phyloP scores from a whole-genome alignment of 2,113 vertebrate genomes.

The Glareola pratincola region DNA sequence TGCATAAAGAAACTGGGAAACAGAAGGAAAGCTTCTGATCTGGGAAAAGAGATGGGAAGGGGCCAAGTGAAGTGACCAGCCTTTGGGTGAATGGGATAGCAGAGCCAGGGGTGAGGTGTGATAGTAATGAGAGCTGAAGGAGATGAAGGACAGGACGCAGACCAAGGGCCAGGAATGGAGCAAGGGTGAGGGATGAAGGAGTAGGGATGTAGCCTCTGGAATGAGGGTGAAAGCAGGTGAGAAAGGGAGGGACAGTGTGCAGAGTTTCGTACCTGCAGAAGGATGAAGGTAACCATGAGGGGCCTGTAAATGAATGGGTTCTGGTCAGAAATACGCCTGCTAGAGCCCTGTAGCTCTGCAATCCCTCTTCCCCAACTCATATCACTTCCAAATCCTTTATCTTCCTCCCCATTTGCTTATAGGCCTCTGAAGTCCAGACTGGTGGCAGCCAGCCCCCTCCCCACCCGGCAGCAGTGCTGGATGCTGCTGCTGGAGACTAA shows the following conservation, averaged over 20 bases:
- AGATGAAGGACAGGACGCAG: neutral
- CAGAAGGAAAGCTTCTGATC: neutral
- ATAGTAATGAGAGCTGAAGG: neutral
- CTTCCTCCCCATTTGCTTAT: neutral
- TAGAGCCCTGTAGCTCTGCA: neutral
- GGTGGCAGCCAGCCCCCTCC: neutral
- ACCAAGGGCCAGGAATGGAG: neutral
- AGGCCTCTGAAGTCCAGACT: neutral
- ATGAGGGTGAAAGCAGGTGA: neutral
- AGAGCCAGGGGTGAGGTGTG: neutral
- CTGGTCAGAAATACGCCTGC: neutral
- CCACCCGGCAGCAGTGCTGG: neutral
- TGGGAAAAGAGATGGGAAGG: neutral
- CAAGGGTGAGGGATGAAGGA: neutral
- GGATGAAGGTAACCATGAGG: neutral
- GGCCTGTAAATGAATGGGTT: neutral
- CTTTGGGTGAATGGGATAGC: neutral
- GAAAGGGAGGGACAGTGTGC: neutral
- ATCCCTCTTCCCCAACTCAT: fast-evolving
- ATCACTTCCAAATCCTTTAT: neutral
- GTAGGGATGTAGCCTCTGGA: neutral
- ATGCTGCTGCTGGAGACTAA: neutral
- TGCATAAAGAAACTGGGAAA: neutral
- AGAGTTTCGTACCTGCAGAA: neutral
- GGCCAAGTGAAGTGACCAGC: neutral